Conservation (phyloP, 1,140 invertebrate genomes). For the Aleiodes sp. region DNA sequence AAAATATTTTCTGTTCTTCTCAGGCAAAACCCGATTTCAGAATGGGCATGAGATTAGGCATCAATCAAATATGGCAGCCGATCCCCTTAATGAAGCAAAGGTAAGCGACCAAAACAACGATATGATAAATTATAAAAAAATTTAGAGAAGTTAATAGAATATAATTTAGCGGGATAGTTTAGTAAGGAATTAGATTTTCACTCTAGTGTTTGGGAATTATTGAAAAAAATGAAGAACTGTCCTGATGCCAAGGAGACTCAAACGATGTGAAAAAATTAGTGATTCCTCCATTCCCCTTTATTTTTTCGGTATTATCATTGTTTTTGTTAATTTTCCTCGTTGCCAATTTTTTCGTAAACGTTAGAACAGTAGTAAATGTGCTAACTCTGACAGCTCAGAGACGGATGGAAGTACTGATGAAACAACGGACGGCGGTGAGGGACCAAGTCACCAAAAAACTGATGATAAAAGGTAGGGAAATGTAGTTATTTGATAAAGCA, state of each 20-base stretch:
- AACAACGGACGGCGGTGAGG: conserved; percentile 44
- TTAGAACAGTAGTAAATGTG: conserved; percentile 55
- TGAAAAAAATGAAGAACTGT: neutral
- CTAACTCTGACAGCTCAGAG: conserved; percentile 55
- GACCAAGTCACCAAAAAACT: conserved; percentile 37
- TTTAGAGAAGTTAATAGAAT: neutral
- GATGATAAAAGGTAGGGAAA: conserved; percentile 48
- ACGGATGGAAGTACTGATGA: conserved; percentile 42
- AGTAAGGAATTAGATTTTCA: neutral
- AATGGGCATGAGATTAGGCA: conserved; percentile 72
- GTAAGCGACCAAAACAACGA: conserved; percentile 60
- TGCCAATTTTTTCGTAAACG: conserved; percentile 11
- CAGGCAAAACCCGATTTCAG: conserved; percentile 77
- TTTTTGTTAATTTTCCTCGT: neutral
- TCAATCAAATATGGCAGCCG: conserved; percentile 79
- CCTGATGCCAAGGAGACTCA: neutral
- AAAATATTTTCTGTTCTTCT: conserved; percentile 43
- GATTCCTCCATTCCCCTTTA: no score
- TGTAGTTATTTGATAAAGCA: conserved; percentile 26
- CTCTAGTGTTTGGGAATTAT: neutral
- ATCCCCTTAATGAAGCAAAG: conserved; percentile 67
- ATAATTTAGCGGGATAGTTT: no score
- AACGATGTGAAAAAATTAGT: no score
- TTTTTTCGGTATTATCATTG: neutral
- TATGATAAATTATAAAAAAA: neutral